A percentile compares a stretch with the other conserved stretches of the same genome.
These are phyloP conservation scores for Stigmatopora argus DNA, from an alignment of 2,113 vertebrate species.

Conservation along the genomic window DNA sequence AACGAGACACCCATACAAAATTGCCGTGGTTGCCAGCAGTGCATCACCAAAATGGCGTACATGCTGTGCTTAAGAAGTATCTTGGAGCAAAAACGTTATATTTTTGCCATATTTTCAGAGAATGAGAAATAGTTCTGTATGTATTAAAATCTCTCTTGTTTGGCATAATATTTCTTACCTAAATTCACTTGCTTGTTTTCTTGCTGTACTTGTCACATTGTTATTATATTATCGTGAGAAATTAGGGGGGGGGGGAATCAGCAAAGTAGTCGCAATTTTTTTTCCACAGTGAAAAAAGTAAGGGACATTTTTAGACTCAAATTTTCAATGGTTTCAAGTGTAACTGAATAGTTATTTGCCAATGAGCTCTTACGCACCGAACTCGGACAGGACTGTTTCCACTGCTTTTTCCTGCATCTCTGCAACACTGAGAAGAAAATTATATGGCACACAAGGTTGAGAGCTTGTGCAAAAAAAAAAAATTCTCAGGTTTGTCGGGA, in stretches of 20 bases:
- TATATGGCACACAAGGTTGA: not conserved
- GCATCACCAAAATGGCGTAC: not conserved
- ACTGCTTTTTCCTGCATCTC: not conserved
- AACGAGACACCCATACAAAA: not conserved
- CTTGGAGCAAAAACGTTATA: not conserved
- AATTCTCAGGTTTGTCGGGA: conserved; percentile 1
- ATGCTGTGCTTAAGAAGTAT: not conserved
- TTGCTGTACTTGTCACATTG: not conserved
- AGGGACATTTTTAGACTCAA: not conserved
- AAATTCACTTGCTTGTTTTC: not conserved
- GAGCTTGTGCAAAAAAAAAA: not conserved
- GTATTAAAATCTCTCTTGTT: not conserved
- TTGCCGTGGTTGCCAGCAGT: not conserved
- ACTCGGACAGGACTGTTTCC: not conserved
- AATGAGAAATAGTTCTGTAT: not conserved
- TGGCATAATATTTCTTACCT: not conserved
- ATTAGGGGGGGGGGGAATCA: too few relatives aligned
- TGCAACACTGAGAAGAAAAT: not conserved
- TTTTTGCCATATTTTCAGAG: not conserved
- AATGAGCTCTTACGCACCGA: not conserved
- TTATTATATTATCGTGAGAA: not conserved
- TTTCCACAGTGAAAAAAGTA: not conserved
- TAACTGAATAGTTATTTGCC: not conserved
- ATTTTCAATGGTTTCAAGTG: not conserved
- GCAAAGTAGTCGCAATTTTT: too few relatives aligned